Conservation (phyloP, 2,888 invertebrate species). For the Linnaemya vulpina region DNA sequence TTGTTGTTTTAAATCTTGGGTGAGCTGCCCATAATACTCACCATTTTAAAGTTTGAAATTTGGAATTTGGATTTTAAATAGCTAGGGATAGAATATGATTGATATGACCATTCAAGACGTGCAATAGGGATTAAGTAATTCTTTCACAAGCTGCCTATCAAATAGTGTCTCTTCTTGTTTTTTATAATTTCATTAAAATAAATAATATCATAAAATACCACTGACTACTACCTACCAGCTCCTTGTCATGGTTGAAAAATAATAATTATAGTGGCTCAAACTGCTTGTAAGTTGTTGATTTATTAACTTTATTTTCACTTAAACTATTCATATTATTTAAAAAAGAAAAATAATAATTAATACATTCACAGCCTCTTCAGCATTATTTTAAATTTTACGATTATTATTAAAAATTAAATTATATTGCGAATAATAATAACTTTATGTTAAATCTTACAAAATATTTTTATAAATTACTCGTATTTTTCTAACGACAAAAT, state of each 20-base stretch:
- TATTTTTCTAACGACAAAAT: constrained; percentile 45
- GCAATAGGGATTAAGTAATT: too few species aligned
- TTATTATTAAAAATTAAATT: constrained; percentile 32
- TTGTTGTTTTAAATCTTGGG: too few species aligned
- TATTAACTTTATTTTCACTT: constrained; percentile 47
- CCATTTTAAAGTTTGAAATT: too few species aligned
- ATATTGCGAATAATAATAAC: constrained; percentile 40
- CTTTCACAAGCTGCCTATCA: too few species aligned
- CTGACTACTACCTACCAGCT: not conserved
- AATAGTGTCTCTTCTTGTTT: too few species aligned
- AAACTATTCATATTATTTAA: constrained; percentile 61
- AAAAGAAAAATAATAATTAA: constrained; percentile 66
- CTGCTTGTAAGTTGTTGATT: not conserved
- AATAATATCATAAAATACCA: not conserved
- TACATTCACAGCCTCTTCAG: constrained; percentile 81
- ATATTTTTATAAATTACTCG: constrained; percentile 64
- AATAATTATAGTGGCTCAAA: not conserved
- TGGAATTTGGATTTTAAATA: too few species aligned
- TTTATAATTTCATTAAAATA: too few species aligned
- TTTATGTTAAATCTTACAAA: constrained; percentile 28
- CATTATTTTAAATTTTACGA: constrained; percentile 68
- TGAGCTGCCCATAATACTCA: too few species aligned
- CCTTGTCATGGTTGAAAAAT: not conserved
- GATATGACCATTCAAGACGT: too few species aligned
- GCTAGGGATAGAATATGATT: too few species aligned